Base-by-base conservation (phyloP, 2,113 vertebrate genomes). In the Cyprinus carpio region DNA sequence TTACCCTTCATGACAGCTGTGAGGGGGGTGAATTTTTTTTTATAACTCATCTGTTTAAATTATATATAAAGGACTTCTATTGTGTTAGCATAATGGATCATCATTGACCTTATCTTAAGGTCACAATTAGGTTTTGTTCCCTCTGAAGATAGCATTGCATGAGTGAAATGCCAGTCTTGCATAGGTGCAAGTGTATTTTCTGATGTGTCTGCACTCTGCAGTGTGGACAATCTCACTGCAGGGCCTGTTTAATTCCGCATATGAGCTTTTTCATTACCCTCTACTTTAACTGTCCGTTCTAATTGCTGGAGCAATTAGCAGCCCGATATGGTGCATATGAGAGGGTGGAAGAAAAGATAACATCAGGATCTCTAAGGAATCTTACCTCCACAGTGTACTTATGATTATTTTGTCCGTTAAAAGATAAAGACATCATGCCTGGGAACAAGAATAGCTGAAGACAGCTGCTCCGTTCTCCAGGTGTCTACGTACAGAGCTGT, bases 251-350 rank as follows among this genome's bases (percentile, higher is more conserved):
- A 58, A 80, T 72, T 71, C 43, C 11, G 65, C 56, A 69, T 78
- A 79, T 80, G 88, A 83, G 86, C 69, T 81, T 79, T 81, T 87
- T 76, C 20, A 31, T 83, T 83, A 84, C 81, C n/a, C 46, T 67
- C 71, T 31, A 49, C 58, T 64, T 74, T 77, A 81, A 58, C 86
- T 81, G 88, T 81, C 81, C 75, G 16, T 87, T 83, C 86, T 89
- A 71, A 84, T 85, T 58, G 43, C 29, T 34, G 81, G 71, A 71
- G 46, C 87, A 86, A 89, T 89, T 89, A 89, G 81, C 64, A 84
- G 85, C 86, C 40, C 75, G 80, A 89, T 87, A 62, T n/a, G 29
- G 20, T 72, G 67, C 58, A 58, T 37, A 37, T 49, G 4, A 72
- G 67, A 72, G 40, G 80, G 27, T 51, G 43, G 62, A 81, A 46